A percentile compares a stretch with the other conserved stretches of the same genome.
phyloP scores from a whole-genome alignment of 64 coral and sea anemone species.

The Stylophora pistillata region DNA sequence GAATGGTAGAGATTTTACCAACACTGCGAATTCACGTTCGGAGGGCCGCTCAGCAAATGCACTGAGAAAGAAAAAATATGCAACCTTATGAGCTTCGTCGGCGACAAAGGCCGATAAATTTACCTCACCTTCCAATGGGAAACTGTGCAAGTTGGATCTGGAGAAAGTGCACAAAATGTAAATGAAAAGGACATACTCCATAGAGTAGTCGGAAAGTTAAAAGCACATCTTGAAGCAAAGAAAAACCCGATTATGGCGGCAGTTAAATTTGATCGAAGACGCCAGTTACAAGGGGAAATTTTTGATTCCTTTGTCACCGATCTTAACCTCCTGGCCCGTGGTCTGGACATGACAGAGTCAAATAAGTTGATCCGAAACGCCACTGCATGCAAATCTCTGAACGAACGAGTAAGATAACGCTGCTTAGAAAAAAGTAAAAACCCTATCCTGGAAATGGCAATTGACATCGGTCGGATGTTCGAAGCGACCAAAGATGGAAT shows the following conservation, averaged over 20 bases:
- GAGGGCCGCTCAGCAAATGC: conserved; percentile 18
- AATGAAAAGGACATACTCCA: conserved; percentile 58
- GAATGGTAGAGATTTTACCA: conserved; percentile 44
- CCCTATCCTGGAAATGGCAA: too few relatives aligned
- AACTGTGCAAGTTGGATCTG: too few relatives aligned
- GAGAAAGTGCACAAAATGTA: neutral
- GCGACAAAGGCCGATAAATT: neutral
- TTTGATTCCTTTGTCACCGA: conserved; percentile 60
- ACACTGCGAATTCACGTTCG: neutral
- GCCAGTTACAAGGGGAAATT: conserved; percentile 9
- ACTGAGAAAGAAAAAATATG: conserved; percentile 45
- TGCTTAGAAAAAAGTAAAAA: neutral
- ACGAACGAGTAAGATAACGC: conserved; percentile 31
- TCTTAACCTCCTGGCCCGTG: conserved; percentile 45
- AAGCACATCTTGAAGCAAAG: conserved; percentile 23
- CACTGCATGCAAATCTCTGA: conserved; percentile 51
- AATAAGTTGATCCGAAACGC: conserved; percentile 62
- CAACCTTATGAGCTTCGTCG: conserved; percentile 62
- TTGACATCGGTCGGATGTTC: too few relatives aligned
- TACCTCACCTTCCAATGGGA: neutral
- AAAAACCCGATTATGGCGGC: conserved; percentile 55
- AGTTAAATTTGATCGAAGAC: neutral
- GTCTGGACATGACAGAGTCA: conserved; percentile 30
- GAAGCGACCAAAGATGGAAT: too few relatives aligned
- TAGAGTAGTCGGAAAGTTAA: neutral